Evolutionary conservation across 2,888 invertebrate species (phyloP).

Genomic region (Philaethria dido): DNA sequence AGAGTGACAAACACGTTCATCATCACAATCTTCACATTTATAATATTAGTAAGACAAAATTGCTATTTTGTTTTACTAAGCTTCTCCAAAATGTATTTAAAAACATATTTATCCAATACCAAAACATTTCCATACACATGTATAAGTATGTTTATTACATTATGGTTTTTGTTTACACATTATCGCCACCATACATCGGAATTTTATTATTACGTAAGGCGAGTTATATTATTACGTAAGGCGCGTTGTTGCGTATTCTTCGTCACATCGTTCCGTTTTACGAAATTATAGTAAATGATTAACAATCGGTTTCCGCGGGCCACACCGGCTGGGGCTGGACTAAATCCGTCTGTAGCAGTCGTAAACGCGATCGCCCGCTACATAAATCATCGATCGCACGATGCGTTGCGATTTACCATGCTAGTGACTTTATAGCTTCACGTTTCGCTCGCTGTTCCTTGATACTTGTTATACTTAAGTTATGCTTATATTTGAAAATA

Average conservation of each 20-base stretch:
- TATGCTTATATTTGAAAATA: slow-evolving; percentile 11
- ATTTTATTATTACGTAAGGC: slow-evolving; percentile 26
- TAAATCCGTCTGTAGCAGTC: slow-evolving; percentile 61
- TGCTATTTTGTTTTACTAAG: no score
- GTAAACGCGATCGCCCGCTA: slow-evolving; percentile 69
- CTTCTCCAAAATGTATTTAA: background rate
- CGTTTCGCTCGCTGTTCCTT: slow-evolving; percentile 58
- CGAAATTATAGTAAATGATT: slow-evolving; percentile 50
- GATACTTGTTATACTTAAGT: slow-evolving; percentile 1
- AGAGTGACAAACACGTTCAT: no score
- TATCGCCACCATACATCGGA: slow-evolving; percentile 21
- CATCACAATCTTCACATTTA: no score
- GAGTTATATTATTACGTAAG: slow-evolving; percentile 22
- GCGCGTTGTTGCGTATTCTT: slow-evolving; percentile 45
- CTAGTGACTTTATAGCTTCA: slow-evolving; percentile 57
- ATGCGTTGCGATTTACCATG: slow-evolving; percentile 67
- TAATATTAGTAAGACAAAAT: no score
- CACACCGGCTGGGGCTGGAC: slow-evolving; percentile 63
- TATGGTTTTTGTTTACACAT: slow-evolving; percentile 29
- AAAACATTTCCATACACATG: background rate
- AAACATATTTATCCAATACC: background rate
- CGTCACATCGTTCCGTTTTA: slow-evolving; percentile 53
- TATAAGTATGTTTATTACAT: background rate
- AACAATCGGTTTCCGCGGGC: slow-evolving; percentile 53
- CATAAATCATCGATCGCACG: slow-evolving; percentile 74